Percentiles rank a stretch among this genome's conserved stretches.
Evolutionary conservation across 30 jellyfish, hydroid and myxozoan genomes (phyloP).

Genomic region (Nemopilema nomurai): DNA sequence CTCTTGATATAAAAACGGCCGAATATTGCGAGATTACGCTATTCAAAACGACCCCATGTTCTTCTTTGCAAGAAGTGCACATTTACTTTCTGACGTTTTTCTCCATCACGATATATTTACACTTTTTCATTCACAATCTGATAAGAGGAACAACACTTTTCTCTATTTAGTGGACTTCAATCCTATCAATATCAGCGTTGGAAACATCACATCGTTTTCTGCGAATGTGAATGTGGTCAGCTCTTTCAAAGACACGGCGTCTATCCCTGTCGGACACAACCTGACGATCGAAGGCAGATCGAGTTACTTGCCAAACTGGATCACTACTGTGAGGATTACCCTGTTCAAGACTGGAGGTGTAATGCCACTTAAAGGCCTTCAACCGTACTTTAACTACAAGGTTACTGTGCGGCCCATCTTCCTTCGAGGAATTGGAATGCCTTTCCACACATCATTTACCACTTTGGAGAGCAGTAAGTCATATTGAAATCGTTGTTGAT

Average conservation of each 20-base stretch:
- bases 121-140: no score
- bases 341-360: slow-evolving; percentile 3
- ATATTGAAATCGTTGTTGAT: no score
- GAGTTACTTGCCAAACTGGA: not conserved
- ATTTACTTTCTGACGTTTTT: no score
- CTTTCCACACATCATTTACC: not conserved
- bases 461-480: slow-evolving; percentile 23
- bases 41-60: no score
- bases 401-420: slow-evolving; percentile 6
- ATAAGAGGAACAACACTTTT: no score
- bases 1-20: no score
- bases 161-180: not conserved
- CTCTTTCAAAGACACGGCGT: not conserved
- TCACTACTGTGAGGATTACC: not conserved
- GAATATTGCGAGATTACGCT: no score
- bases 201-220: not conserved
- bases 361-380: not conserved
- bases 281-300: not conserved
- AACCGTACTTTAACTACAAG: slow-evolving; percentile 12
- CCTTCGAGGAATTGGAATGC: slow-evolving; percentile 16
- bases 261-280: slow-evolving; percentile 14
- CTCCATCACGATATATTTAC: no score
- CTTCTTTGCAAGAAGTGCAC: no score
- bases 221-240: not conserved
- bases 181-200: not conserved